These are phyloP conservation scores for Macquaria ambigua DNA, from an alignment of 2,113 vertebrate genomes.

Conservation along the genomic window DNA sequence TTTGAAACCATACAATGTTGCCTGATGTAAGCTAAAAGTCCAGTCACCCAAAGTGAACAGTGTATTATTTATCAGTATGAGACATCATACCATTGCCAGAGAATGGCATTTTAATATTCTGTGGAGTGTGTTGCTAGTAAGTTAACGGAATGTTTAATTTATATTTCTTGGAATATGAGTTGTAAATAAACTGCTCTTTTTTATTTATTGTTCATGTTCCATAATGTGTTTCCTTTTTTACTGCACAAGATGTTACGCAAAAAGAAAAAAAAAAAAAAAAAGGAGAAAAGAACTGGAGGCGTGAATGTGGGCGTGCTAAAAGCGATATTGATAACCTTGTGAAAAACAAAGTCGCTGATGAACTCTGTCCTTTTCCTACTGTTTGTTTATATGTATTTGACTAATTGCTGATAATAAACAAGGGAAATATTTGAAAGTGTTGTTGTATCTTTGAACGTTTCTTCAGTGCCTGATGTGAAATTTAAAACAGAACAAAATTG, in stretches of 20 bases:
- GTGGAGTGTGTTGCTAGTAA: constrained; percentile 67
- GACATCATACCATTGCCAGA: constrained; percentile 47
- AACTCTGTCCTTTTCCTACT: constrained; percentile 85
- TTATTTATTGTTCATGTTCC: constrained; percentile 89
- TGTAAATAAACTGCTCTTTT: constrained; percentile 91
- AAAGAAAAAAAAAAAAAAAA: constrained; percentile 6
- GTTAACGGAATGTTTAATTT: constrained; percentile 87
- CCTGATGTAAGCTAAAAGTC: constrained; percentile 13
- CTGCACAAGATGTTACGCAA: constrained; percentile 87
- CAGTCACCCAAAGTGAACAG: constrained; percentile 13
- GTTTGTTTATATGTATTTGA: constrained; percentile 95
- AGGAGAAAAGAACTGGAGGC: constrained; percentile 29
- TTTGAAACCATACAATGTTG: background rate
- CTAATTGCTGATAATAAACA: constrained; percentile 93
- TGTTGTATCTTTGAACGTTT: background rate
- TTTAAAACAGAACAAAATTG: background rate
- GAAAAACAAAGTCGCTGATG: constrained; percentile 76
- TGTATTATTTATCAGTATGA: constrained; percentile 39
- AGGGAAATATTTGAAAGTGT: constrained; percentile 65
- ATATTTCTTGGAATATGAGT: constrained; percentile 86
- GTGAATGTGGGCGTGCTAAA: constrained; percentile 76
- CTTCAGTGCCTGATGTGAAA: background rate
- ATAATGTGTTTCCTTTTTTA: constrained; percentile 89
- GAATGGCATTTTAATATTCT: constrained; percentile 57
- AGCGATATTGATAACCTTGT: constrained; percentile 73